Percentiles rank a stretch among this genome's conserved stretches.
Evolutionary conservation across 2,113 vertebrate genomes (phyloP).

Genomic region (Chionis minor): DNA sequence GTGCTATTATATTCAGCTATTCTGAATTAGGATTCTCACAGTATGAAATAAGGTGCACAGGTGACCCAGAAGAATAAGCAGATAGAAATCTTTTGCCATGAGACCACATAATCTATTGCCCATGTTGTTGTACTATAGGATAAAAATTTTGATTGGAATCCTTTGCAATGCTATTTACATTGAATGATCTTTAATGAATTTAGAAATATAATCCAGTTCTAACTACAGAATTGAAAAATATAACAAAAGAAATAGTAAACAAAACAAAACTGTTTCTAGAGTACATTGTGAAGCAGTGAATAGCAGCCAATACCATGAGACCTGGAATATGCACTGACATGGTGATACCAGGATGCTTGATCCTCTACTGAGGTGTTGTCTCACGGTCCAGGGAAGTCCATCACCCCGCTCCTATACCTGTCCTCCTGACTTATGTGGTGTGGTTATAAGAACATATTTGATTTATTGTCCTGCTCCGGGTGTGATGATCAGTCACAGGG

Average conservation of each 20-base stretch:
- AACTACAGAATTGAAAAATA: background rate
- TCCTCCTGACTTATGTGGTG: background rate
- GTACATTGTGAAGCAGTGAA: background rate
- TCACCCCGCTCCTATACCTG: background rate
- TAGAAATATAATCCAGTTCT: background rate
- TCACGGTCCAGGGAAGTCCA: background rate
- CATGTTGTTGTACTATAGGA: background rate
- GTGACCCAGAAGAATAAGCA: background rate
- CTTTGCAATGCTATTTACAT: background rate
- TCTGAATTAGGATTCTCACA: background rate
- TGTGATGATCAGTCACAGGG: background rate
- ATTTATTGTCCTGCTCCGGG: background rate
- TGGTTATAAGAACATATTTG: background rate
- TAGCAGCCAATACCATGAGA: background rate
- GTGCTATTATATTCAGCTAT: background rate
- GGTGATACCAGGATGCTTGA: background rate
- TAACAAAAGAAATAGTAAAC: background rate
- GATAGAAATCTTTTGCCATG: background rate
- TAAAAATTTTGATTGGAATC: background rate
- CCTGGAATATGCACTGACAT: accelerated
- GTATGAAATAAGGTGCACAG: background rate
- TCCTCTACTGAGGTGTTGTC: background rate
- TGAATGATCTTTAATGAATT: background rate
- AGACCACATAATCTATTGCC: background rate
- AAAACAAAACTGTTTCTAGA: background rate